Conservation (phyloP, 30 jellyfish, hydroid and myxozoan genomes). For the Aurelia aurita complex sp. Pacific region DNA sequence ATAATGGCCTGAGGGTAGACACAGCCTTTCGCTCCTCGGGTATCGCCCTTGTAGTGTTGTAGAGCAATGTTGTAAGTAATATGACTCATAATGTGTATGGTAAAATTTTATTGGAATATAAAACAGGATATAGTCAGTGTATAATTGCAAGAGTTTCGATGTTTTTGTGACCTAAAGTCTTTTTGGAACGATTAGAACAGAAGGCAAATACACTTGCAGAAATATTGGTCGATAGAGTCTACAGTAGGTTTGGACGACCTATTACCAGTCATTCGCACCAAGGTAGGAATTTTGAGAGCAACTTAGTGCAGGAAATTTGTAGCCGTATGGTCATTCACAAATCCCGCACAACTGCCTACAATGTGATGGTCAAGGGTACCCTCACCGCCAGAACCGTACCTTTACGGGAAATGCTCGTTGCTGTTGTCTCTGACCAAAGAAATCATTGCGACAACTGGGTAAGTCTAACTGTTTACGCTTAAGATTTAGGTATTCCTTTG, state of each 20-base stretch:
- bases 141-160: no score
- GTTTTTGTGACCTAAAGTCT: no score
- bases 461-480: constrained; percentile 39
- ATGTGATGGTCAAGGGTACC: constrained; percentile 32
- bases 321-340: constrained; percentile 43
- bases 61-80: no score
- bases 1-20: no score
- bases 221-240: constrained; percentile 35
- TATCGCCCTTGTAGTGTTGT: no score
- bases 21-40: no score
- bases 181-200: constrained; percentile 3
- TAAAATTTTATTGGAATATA: no score
- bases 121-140: no score
- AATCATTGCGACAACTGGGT: constrained; percentile 43
- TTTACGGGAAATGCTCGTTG: constrained; percentile 27
- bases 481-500: constrained; percentile 44
- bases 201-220: constrained; percentile 63
- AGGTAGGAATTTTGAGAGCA: constrained; percentile 55
- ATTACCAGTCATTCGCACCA: constrained; percentile 55
- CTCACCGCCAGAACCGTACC: constrained; percentile 41
- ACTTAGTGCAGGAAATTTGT: constrained; percentile 43
- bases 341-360: constrained; percentile 60
- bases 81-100: no score
- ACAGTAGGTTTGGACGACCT: constrained; percentile 59
- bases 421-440: constrained; percentile 26